Base-by-base conservation (phyloP, 2,113 vertebrate species). In the Emydura subglobosa region DNA sequence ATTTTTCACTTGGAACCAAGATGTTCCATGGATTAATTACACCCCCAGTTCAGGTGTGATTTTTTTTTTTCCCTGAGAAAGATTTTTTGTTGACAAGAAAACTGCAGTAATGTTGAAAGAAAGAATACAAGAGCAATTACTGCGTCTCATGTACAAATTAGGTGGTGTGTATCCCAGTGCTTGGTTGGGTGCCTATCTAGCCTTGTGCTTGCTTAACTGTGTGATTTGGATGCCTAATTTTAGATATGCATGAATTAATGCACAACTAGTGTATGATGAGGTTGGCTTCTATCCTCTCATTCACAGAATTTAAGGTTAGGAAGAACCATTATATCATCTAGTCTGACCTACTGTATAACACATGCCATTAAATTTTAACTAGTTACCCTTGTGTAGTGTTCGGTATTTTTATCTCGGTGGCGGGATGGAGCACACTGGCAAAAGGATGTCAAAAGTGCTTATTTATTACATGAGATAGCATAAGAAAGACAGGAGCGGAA, bases 151-250 rank as follows among this genome's bases (percentile, higher is more conserved):
- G 34, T n/a, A 42, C 24, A 57, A 27, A 53, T 54, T 39, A 24
- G 34, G n/a, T 25, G 16, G n/a, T 16, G 5, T 29, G 25, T 57
- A 42, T 82, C 24, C 50, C 24, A 59, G 47, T 0, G 0, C 42
- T 24, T 93, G 54, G 16, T 68, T 55, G 6, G 11, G 22, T 54
- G 68, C 29, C 13, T 85, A 59, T 7, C 7, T 81, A 90, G 78
- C 13, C 49, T 76, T 89, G 19, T 85, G 13, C 21, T 2, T 16
- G 47, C 53, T n/a, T 74, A 21, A 92, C 92, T 83, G 4, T 12
- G 90, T 76, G 76, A 80, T 44, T 10, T 0, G 0, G 2, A 0
- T 65, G 11, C 53, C 65, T 74, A 74, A 88, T 91, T 0, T 59
- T 51, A n/a, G 3, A 29, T n/a, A 5, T 95, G 74, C 50, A 85